A percentile compares a stretch with the other conserved stretches of the same genome.
These are phyloP conservation scores for Orchestes rusci DNA, from an alignment of 2,888 invertebrate species.

Conservation along the genomic window DNA sequence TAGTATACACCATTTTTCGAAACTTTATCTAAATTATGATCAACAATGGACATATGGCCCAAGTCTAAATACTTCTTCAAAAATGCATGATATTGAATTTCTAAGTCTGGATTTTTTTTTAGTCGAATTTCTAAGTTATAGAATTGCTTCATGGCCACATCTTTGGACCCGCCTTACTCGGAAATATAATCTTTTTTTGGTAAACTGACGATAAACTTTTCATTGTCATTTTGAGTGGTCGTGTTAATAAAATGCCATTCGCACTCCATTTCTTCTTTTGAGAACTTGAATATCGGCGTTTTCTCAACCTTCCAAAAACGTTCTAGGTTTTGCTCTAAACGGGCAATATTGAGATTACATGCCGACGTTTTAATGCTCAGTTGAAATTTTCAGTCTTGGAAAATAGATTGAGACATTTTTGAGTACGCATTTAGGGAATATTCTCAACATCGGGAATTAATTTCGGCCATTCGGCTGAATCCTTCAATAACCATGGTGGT, in stretches of 20 bases:
- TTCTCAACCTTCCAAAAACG: conserved; percentile 17
- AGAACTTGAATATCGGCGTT: background rate
- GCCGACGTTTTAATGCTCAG: no score
- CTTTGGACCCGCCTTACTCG: conserved; percentile 6
- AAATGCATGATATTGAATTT: conserved; percentile 14
- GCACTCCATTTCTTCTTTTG: conserved; percentile 11
- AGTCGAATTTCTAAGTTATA: conserved; percentile 11
- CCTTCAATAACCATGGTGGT: conserved; percentile 2
- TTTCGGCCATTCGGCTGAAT: conserved; percentile 1
- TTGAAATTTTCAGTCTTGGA: no score
- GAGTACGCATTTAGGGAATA: no score
- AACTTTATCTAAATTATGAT: background rate
- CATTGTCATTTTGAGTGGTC: conserved; percentile 8
- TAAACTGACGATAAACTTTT: conserved; percentile 11
- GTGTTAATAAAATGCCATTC: conserved; percentile 10
- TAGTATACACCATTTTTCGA: background rate
- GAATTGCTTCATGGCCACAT: conserved; percentile 11
- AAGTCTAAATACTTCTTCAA: conserved; percentile 13
- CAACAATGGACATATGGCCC: conserved; percentile 10
- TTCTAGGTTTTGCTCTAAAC: conserved; percentile 6
- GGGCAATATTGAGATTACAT: no score
- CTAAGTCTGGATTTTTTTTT: conserved; percentile 6
- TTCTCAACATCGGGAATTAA: background rate
- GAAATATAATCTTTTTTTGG: conserved; percentile 4
- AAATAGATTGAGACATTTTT: no score